A percentile compares a stretch with the other conserved stretches of the same genome.
Evolutionary conservation across 2,797 vertebrate genomes (phyloP).

Genomic region (Pterois miles): DNA sequence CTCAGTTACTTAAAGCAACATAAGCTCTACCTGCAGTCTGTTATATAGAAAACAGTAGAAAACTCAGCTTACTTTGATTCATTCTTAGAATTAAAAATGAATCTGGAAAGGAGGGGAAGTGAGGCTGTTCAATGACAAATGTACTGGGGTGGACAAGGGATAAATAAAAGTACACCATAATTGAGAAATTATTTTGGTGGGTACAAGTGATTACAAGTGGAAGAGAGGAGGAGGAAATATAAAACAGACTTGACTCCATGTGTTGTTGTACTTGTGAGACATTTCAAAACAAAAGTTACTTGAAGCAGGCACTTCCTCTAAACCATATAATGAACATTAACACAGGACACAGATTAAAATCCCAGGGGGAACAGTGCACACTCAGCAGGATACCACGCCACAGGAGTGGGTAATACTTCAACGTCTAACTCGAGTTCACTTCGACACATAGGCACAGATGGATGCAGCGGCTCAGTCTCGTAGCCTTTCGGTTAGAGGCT

Average conservation of each 20-base stretch:
- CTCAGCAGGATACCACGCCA: conserved; percentile 36
- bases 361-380: neutral
- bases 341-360: conserved; percentile 7
- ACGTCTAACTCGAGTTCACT: conserved; percentile 15
- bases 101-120: neutral
- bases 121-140: neutral
- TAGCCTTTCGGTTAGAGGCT: conserved; percentile 17
- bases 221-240: neutral
- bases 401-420: conserved; percentile 43
- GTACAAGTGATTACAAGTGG: neutral
- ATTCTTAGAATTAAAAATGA: conserved; percentile 4
- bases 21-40: neutral
- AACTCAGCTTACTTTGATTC: neutral
- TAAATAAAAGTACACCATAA: neutral
- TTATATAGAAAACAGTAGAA: neutral
- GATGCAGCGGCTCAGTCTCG: conserved; percentile 15
- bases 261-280: neutral
- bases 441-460: conserved; percentile 15
- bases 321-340: conserved; percentile 3
- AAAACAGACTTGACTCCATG: neutral
- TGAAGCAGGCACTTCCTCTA: neutral
- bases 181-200: neutral
- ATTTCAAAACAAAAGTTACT: neutral
- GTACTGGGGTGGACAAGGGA: neutral
- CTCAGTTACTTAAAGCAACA: neutral